A percentile compares a stretch with the other conserved stretches of the same genome.
phyloP scores from a whole-genome alignment of 2,113 vertebrate genomes.

The Rhabdornis inornatus region DNA sequence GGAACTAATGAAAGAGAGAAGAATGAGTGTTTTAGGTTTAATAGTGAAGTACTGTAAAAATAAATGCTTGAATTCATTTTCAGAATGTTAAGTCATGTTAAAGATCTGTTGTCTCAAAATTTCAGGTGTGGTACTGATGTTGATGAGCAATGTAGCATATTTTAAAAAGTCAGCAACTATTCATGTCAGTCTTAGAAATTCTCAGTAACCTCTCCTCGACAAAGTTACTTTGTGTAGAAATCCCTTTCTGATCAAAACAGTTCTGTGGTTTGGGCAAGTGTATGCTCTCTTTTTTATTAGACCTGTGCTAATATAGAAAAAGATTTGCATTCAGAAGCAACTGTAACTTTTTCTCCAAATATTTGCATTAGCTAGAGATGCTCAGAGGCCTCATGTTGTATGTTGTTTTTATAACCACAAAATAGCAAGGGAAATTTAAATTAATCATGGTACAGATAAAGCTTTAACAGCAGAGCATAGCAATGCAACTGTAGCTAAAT shows the following conservation, averaged over 20 bases:
- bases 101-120: neutral
- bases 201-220: neutral
- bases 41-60: neutral
- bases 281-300: neutral
- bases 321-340: neutral
- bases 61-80: neutral
- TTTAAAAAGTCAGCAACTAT: neutral
- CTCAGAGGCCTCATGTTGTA: neutral
- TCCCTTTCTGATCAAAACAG: neutral
- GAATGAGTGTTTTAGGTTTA: neutral
- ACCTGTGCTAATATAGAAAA: neutral
- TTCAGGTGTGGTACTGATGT: neutral
- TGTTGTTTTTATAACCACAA: neutral
- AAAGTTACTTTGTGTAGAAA: neutral
- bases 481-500: neutral
- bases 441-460: neutral
- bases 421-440: neutral
- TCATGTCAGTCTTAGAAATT: neutral
- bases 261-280: neutral
- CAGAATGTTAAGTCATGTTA: neutral
- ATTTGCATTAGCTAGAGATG: neutral
- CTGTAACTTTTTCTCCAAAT: neutral
- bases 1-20: neutral
- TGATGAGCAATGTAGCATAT: neutral
- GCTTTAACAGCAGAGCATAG: neutral